phyloP scores from a whole-genome alignment of 2,113 vertebrate species.

The Merops nubicus region DNA sequence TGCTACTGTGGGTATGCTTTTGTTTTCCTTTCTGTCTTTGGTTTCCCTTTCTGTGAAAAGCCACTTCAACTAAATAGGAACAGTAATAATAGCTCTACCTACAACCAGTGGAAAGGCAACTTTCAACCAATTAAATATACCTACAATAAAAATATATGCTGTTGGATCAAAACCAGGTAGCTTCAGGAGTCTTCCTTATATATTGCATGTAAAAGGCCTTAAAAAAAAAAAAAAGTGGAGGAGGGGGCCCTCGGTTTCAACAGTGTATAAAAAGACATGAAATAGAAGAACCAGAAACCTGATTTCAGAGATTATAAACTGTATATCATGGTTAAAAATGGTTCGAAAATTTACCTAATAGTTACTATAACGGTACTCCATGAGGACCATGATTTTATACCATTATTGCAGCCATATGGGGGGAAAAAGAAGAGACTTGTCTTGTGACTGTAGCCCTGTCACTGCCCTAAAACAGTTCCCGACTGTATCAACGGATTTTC shows the following conservation, averaged over 20 bases:
- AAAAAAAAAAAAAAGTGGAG: fast-evolving
- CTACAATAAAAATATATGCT: background rate
- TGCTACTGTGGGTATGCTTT: background rate
- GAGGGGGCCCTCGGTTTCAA: background rate
- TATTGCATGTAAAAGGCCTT: background rate
- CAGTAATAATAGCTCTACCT: background rate
- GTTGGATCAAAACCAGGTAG: background rate
- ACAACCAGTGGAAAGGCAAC: background rate
- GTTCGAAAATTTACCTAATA: background rate
- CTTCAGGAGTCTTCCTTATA: background rate
- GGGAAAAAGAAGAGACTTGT: background rate
- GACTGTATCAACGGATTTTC: background rate
- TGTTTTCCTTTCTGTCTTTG: background rate
- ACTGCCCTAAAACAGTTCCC: background rate
- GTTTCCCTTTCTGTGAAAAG: background rate
- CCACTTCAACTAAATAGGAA: background rate
- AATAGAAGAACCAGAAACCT: background rate
- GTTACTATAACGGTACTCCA: background rate
- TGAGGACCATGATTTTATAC: background rate
- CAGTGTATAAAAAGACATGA: background rate
- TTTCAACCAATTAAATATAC: background rate
- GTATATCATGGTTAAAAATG: background rate
- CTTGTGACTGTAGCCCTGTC: background rate
- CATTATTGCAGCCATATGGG: background rate
- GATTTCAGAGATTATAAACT: background rate